Percentiles rank a stretch among this genome's conserved stretches.
Conservation (phyloP, 1,140 invertebrate species). For the Ectropis grisescens region DNA sequence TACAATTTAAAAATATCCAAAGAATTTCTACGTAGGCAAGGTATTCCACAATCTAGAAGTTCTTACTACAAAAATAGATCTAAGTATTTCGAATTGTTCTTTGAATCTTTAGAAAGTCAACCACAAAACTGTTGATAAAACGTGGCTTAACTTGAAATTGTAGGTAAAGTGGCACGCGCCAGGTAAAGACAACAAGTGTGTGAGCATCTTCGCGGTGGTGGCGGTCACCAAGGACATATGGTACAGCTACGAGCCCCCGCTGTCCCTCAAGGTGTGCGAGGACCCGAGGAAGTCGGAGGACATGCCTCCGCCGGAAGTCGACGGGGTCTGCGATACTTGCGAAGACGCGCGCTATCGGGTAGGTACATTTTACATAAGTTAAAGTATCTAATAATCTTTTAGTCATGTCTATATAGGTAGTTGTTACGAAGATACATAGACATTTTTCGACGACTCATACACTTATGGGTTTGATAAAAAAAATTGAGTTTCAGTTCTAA, state of each 20-base stretch:
- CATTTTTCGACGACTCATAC: too few relatives aligned
- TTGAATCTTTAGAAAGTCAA: too few relatives aligned
- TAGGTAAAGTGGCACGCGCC: conserved; percentile 50
- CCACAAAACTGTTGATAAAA: too few relatives aligned
- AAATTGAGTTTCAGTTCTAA: too few relatives aligned
- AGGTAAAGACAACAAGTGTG: conserved; percentile 45
- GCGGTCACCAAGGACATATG: conserved; percentile 47
- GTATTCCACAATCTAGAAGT: too few relatives aligned
- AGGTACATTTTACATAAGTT: not conserved
- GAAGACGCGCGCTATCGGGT: conserved; percentile 56
- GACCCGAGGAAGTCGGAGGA: conserved; percentile 45
- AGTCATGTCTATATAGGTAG: not conserved
- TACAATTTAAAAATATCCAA: not conserved
- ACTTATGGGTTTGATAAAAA: too few relatives aligned
- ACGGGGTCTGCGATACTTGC: conserved; percentile 39
- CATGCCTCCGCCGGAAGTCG: conserved; percentile 45
- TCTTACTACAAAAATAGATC: too few relatives aligned
- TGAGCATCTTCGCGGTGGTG: conserved; percentile 48
- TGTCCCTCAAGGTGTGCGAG: conserved; percentile 46
- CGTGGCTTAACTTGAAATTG: too few relatives aligned
- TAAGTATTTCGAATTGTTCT: too few relatives aligned
- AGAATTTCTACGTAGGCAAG: not conserved
- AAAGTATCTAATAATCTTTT: not conserved
- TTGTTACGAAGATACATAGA: not conserved
- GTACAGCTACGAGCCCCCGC: conserved; percentile 42